These are phyloP conservation scores for Rhyacophila evoluta DNA, from an alignment of 2,888 invertebrate species.

Conservation along the genomic window DNA sequence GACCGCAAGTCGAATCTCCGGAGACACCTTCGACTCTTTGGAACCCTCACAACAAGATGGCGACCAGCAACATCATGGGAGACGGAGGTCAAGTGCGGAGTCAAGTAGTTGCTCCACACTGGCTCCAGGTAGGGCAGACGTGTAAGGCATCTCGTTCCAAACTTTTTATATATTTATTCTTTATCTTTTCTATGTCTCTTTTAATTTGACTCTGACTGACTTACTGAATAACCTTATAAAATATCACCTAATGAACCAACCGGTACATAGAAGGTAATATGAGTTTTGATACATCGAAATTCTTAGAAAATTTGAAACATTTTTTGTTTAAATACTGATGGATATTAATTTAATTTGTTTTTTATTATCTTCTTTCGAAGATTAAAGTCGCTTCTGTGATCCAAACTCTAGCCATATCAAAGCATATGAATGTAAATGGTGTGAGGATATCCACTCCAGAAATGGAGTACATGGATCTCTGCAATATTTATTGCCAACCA, in stretches of 20 bases:
- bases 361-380: no score
- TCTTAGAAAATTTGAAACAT: no score
- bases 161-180: constrained; percentile 54
- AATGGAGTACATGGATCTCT: no score
- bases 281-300: no score
- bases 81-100: constrained; percentile 46
- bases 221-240: neutral
- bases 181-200: constrained; percentile 26
- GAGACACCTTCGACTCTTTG: constrained; percentile 43
- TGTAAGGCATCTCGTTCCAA: constrained; percentile 71
- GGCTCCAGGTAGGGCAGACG: constrained; percentile 70
- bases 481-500: no score
- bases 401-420: no score
- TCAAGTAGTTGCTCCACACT: constrained; percentile 50
- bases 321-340: no score
- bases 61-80: constrained; percentile 51
- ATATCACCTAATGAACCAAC: neutral
- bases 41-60: constrained; percentile 36
- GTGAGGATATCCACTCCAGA: no score
- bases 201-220: neutral
- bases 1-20: constrained; percentile 42
- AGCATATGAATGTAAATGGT: no score
- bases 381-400: no score
- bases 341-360: no score
- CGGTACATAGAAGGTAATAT: no score